These are phyloP conservation scores for Elaphurus davidianus DNA, from an alignment of 2,113 vertebrate genomes.

Conservation along the genomic window DNA sequence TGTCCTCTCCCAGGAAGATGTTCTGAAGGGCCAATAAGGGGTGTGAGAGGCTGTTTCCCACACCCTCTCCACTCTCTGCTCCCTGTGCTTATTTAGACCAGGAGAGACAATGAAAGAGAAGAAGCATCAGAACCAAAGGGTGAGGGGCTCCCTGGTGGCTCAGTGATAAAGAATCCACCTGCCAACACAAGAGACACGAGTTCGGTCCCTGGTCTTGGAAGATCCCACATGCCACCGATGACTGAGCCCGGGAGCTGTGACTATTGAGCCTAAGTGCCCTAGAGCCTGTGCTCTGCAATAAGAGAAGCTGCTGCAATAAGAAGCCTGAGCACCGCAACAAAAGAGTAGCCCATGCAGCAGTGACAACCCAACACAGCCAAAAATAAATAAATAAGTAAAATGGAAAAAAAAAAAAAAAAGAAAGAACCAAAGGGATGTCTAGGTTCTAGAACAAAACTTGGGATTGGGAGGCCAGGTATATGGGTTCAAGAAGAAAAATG, in stretches of 20 bases:
- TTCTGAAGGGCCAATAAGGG: constrained; percentile 80
- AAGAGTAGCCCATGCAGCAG: background rate
- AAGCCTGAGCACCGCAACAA: background rate
- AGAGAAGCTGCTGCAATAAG: background rate
- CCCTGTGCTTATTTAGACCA: background rate
- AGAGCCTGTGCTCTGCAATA: background rate
- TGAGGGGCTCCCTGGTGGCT: background rate
- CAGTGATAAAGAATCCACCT: background rate
- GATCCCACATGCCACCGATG: background rate
- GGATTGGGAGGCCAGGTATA: background rate
- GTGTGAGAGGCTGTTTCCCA: background rate
- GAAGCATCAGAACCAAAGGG: background rate
- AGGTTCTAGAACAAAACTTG: background rate
- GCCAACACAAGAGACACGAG: background rate
- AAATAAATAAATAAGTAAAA: background rate
- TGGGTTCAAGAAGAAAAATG: background rate
- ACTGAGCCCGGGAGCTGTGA: background rate
- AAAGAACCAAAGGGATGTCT: background rate
- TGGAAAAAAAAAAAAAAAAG: background rate
- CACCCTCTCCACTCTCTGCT: background rate
- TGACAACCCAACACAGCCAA: background rate
- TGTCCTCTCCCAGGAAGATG: constrained; percentile 92
- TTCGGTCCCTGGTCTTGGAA: background rate
- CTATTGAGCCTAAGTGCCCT: background rate
- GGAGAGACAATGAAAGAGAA: background rate